A percentile compares a stretch with the other conserved stretches of the same genome.
These are phyloP conservation scores for Trissolcus basalis DNA, from an alignment of 1,140 invertebrate species.

Conservation along the genomic window DNA sequence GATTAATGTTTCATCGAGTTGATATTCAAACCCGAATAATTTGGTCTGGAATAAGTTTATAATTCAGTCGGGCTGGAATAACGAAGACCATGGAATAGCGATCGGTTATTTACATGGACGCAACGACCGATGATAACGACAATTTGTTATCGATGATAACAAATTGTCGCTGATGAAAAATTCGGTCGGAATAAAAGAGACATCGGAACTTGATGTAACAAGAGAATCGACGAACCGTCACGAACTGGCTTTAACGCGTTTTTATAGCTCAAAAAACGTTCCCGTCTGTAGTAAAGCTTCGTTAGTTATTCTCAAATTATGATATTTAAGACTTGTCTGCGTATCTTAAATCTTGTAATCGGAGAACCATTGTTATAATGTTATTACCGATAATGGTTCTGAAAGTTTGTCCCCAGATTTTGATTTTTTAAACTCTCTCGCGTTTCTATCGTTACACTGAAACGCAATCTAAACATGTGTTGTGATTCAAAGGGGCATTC, in stretches of 20 bases:
- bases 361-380: too few species aligned
- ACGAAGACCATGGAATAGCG: conserved; percentile 27
- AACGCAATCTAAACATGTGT: too few species aligned
- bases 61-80: conserved; percentile 5
- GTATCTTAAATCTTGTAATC: too few species aligned
- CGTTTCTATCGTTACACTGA: too few species aligned
- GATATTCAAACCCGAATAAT: neutral
- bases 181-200: conserved; percentile 25
- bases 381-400: too few species aligned
- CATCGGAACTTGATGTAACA: conserved; percentile 36
- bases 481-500: too few species aligned
- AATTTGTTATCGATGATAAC: neutral
- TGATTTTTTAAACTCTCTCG: too few species aligned
- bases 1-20: neutral
- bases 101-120: conserved; percentile 39
- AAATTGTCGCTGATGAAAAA: conserved; percentile 35
- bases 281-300: conserved; percentile 38
- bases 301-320: conserved; percentile 23
- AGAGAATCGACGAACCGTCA: conserved; percentile 49
- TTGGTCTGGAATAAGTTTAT: neutral
- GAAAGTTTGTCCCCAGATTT: too few species aligned
- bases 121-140: too few species aligned
- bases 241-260: conserved; percentile 30
- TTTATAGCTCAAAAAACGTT: conserved; percentile 52
- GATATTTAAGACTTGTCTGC: too few species aligned